Percentiles rank a stretch among this genome's conserved stretches.
phyloP scores from a whole-genome alignment of 1,140 invertebrate genomes.

The Zaprionus inermis region DNA sequence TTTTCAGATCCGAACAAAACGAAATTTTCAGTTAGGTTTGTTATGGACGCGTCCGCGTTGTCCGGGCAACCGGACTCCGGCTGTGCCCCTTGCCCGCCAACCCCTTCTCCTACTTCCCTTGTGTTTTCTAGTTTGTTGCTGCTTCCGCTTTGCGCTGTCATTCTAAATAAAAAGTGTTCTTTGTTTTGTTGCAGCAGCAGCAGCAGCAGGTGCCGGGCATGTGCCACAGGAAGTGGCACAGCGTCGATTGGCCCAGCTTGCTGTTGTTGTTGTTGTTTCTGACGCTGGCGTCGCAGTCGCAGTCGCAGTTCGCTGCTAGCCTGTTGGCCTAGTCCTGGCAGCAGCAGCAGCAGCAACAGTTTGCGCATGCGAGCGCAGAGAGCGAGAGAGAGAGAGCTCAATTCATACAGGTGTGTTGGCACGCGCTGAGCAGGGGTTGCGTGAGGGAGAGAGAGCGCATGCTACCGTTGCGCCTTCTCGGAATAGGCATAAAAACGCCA shows the following conservation, averaged over 20 bases:
- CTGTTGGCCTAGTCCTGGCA: conserved; percentile 74
- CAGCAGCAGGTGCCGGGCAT: conserved; percentile 71
- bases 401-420: conserved; percentile 68
- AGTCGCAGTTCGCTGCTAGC: conserved; percentile 24
- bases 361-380: conserved; percentile 12
- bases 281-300: conserved; percentile 26
- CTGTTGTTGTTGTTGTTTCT: conserved; percentile 3
- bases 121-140: conserved; percentile 68
- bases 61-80: conserved; percentile 58
- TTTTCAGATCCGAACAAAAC: conserved; percentile 2
- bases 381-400: conserved; percentile 15
- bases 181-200: conserved; percentile 60
- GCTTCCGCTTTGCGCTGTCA: conserved; percentile 72
- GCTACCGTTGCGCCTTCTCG: neutral
- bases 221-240: conserved; percentile 62
- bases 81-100: no score
- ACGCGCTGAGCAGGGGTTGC: neutral
- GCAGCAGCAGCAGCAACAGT: conserved; percentile 43
- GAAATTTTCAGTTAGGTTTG: conserved; percentile 48
- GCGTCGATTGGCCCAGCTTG: conserved; percentile 32
- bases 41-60: conserved; percentile 60
- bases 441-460: neutral
- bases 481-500: no score
- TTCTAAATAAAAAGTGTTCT: conserved; percentile 73
- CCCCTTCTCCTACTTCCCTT: neutral